Conservation (phyloP, 2,888 invertebrate species). For the Zootermopsis nevadensis region DNA sequence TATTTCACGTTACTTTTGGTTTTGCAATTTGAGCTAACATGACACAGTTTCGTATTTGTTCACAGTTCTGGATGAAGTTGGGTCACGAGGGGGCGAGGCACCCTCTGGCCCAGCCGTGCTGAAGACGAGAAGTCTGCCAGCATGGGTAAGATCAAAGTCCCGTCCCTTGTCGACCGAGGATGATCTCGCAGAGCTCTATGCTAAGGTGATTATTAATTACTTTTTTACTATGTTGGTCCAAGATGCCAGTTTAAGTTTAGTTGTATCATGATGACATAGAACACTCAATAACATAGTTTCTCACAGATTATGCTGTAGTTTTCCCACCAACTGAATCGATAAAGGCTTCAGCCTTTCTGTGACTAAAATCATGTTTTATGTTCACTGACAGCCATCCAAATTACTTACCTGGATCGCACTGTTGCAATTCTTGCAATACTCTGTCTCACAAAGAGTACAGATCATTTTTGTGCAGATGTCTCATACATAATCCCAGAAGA, state of each 20-base stretch:
- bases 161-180: slow-evolving; percentile 76
- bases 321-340: too few species aligned
- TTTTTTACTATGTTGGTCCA: not conserved
- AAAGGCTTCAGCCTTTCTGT: too few species aligned
- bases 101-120: slow-evolving; percentile 65
- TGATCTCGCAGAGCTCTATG: slow-evolving; percentile 76
- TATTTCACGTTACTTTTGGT: slow-evolving; percentile 45
- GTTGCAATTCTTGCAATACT: too few species aligned
- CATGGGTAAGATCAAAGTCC: slow-evolving; percentile 77
- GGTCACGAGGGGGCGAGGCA: slow-evolving; percentile 60
- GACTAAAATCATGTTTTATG: too few species aligned
- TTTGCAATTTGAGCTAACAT: slow-evolving; percentile 44
- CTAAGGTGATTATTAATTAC: slow-evolving; percentile 67
- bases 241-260: not conserved
- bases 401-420: too few species aligned
- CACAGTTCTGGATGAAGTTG: slow-evolving; percentile 73
- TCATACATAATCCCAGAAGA: too few species aligned
- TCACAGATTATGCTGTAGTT: too few species aligned
- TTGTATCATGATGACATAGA: too few species aligned
- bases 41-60: slow-evolving; percentile 52
- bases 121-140: slow-evolving; percentile 77
- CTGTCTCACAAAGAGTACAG: too few species aligned
- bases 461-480: too few species aligned
- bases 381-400: too few species aligned
- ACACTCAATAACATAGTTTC: too few species aligned